Conservation (phyloP, 2,113 vertebrate species). For the Addax nasomaculatus region DNA sequence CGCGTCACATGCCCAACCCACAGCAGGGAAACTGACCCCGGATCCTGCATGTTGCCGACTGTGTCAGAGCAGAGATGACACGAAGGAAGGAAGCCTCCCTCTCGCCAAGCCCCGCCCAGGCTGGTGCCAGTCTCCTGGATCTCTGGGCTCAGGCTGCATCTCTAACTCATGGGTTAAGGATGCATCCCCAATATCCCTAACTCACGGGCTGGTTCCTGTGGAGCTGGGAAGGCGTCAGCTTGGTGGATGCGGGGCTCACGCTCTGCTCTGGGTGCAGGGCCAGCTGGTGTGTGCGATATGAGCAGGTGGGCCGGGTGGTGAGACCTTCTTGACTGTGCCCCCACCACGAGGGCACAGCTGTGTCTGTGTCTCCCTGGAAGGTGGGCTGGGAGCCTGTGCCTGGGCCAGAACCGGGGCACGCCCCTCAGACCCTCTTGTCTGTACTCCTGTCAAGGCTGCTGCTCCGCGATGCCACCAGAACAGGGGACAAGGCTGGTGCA, state of each 20-base stretch:
- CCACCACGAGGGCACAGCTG: background rate
- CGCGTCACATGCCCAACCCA: rapidly evolving
- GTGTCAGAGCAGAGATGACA: background rate
- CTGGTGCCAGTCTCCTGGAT: rapidly evolving
- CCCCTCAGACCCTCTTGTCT: background rate
- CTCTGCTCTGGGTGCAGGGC: background rate
- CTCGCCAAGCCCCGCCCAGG: rapidly evolving
- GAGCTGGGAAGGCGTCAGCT: rapidly evolving
- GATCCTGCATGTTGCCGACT: rapidly evolving
- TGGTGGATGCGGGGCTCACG: background rate
- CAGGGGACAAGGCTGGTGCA: background rate
- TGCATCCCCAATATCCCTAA: background rate
- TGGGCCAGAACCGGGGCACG: background rate
- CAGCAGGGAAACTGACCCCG: background rate
- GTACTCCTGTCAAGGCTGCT: no score
- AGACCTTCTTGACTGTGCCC: background rate
- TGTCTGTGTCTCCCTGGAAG: background rate
- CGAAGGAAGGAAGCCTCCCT: background rate
- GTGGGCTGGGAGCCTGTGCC: background rate
- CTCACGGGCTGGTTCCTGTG: background rate
- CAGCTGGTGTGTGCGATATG: background rate
- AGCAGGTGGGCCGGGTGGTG: background rate
- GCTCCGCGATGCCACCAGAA: background rate
- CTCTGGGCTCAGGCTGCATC: background rate
- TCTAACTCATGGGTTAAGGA: background rate